Percentiles rank a stretch among this genome's conserved stretches.
Conservation (phyloP, 2,113 vertebrate species). For the Calidris pygmaea region DNA sequence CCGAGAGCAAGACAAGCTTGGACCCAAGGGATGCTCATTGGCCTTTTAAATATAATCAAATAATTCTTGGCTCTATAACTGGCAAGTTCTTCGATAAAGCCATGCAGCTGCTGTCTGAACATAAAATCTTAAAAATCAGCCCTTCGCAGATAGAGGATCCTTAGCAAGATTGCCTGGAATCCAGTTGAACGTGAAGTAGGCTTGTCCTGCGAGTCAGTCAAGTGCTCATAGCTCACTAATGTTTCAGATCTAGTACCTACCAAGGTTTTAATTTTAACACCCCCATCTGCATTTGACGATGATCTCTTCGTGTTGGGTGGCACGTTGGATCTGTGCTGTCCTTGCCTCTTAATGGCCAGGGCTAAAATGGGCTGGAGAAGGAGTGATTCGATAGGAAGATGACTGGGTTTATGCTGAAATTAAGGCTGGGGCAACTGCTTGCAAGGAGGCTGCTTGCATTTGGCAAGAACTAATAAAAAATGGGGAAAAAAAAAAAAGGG, state of each 20-base stretch:
- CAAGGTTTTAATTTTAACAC: not conserved
- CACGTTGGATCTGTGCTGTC: not conserved
- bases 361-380: not conserved
- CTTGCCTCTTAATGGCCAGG: not conserved
- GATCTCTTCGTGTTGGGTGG: rapidly evolving
- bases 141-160: not conserved
- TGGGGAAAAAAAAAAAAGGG: not conserved
- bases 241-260: not conserved
- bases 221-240: not conserved
- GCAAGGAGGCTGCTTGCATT: not conserved
- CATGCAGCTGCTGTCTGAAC: not conserved
- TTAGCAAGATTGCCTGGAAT: not conserved
- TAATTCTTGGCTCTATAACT: not conserved
- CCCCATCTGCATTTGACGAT: not conserved
- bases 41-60: no score
- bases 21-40: not conserved
- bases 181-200: not conserved
- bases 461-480: not conserved
- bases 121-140: not conserved
- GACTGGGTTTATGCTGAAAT: not conserved
- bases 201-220: not conserved
- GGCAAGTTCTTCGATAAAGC: not conserved
- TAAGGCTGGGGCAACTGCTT: not conserved
- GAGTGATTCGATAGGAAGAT: rapidly evolving
- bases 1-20: not conserved